phyloP scores from a whole-genome alignment of 2,797 vertebrate genomes.

The Scolopax rusticola region DNA sequence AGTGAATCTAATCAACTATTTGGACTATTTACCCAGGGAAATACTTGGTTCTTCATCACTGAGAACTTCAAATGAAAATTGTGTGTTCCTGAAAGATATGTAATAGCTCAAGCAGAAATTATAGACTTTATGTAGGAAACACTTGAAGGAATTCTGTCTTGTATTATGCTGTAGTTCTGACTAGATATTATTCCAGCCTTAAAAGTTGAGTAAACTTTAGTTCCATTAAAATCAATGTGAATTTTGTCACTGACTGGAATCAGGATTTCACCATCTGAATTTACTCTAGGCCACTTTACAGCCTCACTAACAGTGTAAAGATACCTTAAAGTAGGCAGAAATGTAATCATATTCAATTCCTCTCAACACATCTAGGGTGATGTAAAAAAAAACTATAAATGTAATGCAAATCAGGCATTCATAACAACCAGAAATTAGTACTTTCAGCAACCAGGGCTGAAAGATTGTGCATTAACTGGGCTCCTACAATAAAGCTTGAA shows the following conservation, averaged over 20 bases:
- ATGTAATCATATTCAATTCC: not conserved
- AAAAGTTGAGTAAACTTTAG: not conserved
- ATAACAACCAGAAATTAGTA: not conserved
- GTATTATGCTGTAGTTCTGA: not conserved
- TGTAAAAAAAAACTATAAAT: not conserved
- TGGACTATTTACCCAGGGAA: slow-evolving; percentile 38
- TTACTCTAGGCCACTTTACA: not conserved
- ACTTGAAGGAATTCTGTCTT: slow-evolving; percentile 22
- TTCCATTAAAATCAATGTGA: not conserved
- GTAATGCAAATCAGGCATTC: not conserved
- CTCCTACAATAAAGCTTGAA: not conserved
- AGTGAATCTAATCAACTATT: slow-evolving; percentile 48
- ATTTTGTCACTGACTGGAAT: not conserved
- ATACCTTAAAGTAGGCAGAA: not conserved
- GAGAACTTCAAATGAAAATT: slow-evolving; percentile 49
- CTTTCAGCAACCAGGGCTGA: not conserved
- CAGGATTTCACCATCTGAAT: not conserved
- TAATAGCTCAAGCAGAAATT: slow-evolving; percentile 26
- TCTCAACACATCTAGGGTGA: not conserved
- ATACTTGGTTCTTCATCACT: slow-evolving; percentile 8
- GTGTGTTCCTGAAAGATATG: not conserved
- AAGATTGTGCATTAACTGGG: not conserved
- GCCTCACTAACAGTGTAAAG: not conserved
- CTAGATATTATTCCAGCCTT: slow-evolving; percentile 3
- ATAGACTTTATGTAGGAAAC: not conserved